Conservation (phyloP, 2,113 vertebrate species). For the Anhinga rufa region DNA sequence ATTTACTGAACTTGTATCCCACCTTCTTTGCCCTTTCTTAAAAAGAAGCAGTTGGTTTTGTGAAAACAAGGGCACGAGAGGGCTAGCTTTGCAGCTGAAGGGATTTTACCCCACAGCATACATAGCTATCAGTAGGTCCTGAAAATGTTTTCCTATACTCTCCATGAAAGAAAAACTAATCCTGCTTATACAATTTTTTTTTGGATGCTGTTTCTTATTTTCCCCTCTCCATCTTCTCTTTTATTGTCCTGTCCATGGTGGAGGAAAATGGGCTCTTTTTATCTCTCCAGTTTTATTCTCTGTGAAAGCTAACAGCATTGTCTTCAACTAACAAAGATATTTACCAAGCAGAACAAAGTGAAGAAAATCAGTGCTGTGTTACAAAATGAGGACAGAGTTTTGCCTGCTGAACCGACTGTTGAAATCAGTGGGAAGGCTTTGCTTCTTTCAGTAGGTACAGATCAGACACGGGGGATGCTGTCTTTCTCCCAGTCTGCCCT, state of each 20-base stretch:
- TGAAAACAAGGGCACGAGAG: constrained; percentile 21
- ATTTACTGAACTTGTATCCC: not conserved
- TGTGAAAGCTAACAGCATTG: not conserved
- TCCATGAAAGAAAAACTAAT: constrained; percentile 27
- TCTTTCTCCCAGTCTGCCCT: not conserved
- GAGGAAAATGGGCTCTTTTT: constrained; percentile 24
- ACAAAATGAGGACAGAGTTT: not conserved
- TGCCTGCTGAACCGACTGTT: not conserved
- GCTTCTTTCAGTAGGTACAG: not conserved
- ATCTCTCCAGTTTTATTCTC: not conserved
- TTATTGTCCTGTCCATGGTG: not conserved
- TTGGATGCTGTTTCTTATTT: not conserved
- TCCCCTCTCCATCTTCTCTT: not conserved
- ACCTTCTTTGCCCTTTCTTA: constrained; percentile 5
- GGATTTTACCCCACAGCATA: not conserved
- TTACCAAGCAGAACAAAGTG: constrained; percentile 5
- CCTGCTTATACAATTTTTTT: constrained; percentile 7
- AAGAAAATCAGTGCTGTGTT: not conserved
- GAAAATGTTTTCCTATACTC: not conserved
- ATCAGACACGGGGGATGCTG: not conserved
- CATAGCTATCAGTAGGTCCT: not conserved
- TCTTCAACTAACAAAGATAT: constrained; percentile 31
- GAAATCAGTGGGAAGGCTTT: not conserved
- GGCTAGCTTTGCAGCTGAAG: not conserved
- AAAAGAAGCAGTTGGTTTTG: not conserved